Conservation (phyloP, 2,797 vertebrate genomes). For the Nannoperca australis region DNA sequence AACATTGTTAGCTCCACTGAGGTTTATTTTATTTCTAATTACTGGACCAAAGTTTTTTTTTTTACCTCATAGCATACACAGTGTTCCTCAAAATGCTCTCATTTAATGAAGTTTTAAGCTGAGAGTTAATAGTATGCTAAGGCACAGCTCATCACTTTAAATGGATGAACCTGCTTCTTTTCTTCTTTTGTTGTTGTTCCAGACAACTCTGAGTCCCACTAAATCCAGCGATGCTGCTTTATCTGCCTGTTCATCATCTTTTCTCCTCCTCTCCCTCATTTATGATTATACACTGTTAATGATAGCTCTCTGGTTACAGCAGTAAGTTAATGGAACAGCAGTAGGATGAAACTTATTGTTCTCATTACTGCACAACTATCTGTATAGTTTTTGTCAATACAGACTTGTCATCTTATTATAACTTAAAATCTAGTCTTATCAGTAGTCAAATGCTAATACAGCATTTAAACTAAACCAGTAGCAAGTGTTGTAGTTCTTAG, state of each 20-base stretch:
- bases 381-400: not conserved
- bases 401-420: not conserved
- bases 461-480: not conserved
- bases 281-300: not conserved
- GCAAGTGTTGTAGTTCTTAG: not conserved
- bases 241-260: conserved; percentile 5
- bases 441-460: not conserved
- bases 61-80: not conserved
- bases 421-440: not conserved
- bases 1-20: not conserved
- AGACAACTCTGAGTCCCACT: not conserved
- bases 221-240: not conserved
- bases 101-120: not conserved
- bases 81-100: not conserved
- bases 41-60: not conserved
- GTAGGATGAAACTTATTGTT: not conserved
- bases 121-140: not conserved
- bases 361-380: not conserved
- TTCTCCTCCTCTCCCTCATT: not conserved
- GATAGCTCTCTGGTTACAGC: not conserved
- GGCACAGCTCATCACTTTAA: conserved; percentile 3
- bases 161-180: conserved; percentile 4
- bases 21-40: not conserved
- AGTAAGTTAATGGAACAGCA: conserved; percentile 4
- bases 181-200: conserved; percentile 10